These are phyloP conservation scores for Cottus gobio DNA, from an alignment of 2,113 vertebrate genomes.

Conservation along the genomic window DNA sequence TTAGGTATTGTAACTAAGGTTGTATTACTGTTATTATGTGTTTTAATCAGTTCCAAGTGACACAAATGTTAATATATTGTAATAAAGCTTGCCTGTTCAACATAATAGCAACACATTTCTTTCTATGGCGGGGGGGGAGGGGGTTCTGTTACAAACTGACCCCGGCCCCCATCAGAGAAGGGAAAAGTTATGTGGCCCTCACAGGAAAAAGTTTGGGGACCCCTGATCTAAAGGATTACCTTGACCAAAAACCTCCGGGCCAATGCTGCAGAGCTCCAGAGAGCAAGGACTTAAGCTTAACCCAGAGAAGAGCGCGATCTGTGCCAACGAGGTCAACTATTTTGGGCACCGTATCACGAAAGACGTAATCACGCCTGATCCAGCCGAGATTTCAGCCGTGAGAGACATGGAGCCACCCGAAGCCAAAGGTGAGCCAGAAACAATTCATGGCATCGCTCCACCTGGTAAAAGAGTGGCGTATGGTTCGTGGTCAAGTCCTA, in stretches of 20 bases:
- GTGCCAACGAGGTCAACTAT: slow-evolving; percentile 34
- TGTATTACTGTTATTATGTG: no score
- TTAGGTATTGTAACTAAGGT: no score
- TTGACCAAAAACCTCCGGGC: slow-evolving; percentile 3
- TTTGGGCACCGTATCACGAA: slow-evolving; percentile 27
- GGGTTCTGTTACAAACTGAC: no score
- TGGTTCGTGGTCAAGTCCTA: background rate
- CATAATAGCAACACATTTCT: no score
- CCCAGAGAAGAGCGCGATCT: slow-evolving; percentile 22
- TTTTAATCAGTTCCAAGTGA: no score
- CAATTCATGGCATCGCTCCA: background rate
- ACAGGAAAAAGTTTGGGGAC: no score
- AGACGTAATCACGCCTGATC: slow-evolving; percentile 30
- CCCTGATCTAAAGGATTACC: slow-evolving; percentile 17
- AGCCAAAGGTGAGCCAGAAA: slow-evolving; percentile 16
- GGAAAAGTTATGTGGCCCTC: no score
- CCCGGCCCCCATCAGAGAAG: no score
- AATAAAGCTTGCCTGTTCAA: no score
- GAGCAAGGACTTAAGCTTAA: slow-evolving; percentile 31
- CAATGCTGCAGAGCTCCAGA: slow-evolving; percentile 14
- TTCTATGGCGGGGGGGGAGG: no score
- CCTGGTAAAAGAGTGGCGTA: background rate
- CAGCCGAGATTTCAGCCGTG: background rate
- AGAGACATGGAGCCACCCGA: background rate
- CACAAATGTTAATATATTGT: no score